These are phyloP conservation scores for Herpetotheres cachinnans DNA, from an alignment of 2,113 vertebrate species.

Conservation along the genomic window DNA sequence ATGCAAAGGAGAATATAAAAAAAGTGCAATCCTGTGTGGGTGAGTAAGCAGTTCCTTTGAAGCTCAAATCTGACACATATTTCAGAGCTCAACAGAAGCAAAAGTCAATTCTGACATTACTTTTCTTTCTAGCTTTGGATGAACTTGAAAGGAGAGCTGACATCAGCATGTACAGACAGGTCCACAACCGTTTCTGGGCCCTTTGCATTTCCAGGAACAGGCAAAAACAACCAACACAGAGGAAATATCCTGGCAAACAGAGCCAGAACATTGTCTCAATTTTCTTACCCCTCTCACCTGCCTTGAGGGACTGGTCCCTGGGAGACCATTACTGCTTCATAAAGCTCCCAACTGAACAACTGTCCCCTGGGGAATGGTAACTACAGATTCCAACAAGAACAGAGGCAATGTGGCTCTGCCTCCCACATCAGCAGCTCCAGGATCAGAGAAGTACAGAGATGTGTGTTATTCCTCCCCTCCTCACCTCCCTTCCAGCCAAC, in stretches of 20 bases:
- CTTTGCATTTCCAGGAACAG: background rate
- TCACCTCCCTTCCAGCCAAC: background rate
- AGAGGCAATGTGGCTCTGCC: background rate
- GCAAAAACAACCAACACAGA: background rate
- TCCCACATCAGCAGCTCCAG: background rate
- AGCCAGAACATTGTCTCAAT: background rate
- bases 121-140: background rate
- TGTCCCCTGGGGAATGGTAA: background rate
- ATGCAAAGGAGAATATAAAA: background rate
- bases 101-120: conserved; percentile 22
- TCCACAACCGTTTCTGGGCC: background rate
- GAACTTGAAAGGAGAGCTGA: conserved; percentile 7
- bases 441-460: background rate
- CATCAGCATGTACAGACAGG: background rate
- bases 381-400: background rate
- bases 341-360: background rate
- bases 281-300: background rate
- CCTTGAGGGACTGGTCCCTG: rapidly evolving
- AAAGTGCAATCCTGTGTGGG: background rate
- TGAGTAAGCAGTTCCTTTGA: conserved; percentile 16
- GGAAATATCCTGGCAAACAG: background rate
- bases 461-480: background rate
- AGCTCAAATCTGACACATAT: background rate
- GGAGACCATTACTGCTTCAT: background rate
- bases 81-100: conserved; percentile 9